Evolutionary conservation across 2,113 vertebrate species (phyloP), one percentile per base, ranked within the genome.

Genomic region (Oostethus manadensis): DNA sequence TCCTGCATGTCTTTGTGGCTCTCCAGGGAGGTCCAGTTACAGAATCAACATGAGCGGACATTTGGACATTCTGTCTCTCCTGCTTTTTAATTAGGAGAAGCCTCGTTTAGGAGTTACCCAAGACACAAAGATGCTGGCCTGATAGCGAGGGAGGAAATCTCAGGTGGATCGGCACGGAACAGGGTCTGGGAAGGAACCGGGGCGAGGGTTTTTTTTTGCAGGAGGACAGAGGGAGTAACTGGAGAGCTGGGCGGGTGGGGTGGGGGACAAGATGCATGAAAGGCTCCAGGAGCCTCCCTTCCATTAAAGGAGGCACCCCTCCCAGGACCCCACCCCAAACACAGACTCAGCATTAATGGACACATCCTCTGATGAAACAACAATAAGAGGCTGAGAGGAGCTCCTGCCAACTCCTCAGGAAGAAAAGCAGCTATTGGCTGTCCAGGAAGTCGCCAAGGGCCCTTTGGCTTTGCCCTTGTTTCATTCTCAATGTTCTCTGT

Each of bases 1-100:
- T 53, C 64, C n/a, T 81, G 70, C 80, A 55, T 58, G 62, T 70
- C 75, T 87, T 86, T 81, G 75, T 75, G 77, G 58, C 61, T 61
- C 45, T 20, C 50, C 29, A 35, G 56, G 10, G 29, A 71, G 84
- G 44, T 98, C 89, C 79, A 68, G 84, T 97, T 95, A 93, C 95
- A 84, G 82, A 86, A 97, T 96, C 95, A 94, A 93, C 93, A 95
- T 95, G 84, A 88, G 74, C 5, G 82, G 80, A 83, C 78, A 33
- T 78, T 80, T 77, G 84, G 79, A 73, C 48, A 73, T 78, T 84
- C 66, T 83, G 62, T 82, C 72, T 74, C 63, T 60, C 68, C 51
- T 65, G 47, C 49, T 84, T 77, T 77, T 78, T 83, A 89, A 89
- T 88, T 88, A 87, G 81, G 67, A 46, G 77, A 58, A 67, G 77